phyloP scores from a whole-genome alignment of 2,888 invertebrate species.

The Hemithea aestivaria region DNA sequence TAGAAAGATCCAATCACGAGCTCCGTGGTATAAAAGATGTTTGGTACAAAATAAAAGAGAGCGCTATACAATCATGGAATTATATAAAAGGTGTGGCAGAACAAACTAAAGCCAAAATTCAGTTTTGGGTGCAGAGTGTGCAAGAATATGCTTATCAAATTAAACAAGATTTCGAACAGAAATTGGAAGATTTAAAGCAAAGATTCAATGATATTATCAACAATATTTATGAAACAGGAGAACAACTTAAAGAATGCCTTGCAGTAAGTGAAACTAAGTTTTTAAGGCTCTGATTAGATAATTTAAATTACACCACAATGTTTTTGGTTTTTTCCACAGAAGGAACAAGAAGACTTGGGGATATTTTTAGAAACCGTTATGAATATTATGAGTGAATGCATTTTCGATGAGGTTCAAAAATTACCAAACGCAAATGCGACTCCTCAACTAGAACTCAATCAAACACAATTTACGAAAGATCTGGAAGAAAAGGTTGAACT shows the following conservation, averaged over 20 bases:
- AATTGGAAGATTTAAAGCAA: conserved; percentile 30
- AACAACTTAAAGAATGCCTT: conserved; percentile 39
- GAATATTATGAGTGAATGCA: conserved; percentile 33
- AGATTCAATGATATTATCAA: conserved; percentile 30
- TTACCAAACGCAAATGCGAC: conserved; percentile 20
- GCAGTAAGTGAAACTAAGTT: conserved; percentile 37
- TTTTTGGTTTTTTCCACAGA: conserved; percentile 31
- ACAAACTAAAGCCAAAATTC: conserved; percentile 36
- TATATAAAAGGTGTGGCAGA: conserved; percentile 37
- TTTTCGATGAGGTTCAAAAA: conserved; percentile 32
- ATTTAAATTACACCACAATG: not conserved
- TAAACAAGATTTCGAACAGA: conserved; percentile 27
- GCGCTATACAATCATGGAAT: conserved; percentile 37
- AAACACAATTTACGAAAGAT: conserved; percentile 32
- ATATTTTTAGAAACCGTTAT: conserved; percentile 32
- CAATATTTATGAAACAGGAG: conserved; percentile 29
- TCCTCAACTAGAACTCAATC: conserved; percentile 23
- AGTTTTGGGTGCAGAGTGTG: conserved; percentile 31
- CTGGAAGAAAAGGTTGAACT: conserved; percentile 35
- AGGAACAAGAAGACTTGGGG: conserved; percentile 34
- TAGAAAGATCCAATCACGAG: conserved; percentile 15
- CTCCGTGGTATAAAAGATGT: conserved; percentile 29
- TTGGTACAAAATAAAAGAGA: conserved; percentile 39
- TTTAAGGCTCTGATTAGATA: not conserved
- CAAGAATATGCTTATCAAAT: conserved; percentile 35